phyloP scores from a whole-genome alignment of 2,113 vertebrate genomes.

The Vimba vimba region DNA sequence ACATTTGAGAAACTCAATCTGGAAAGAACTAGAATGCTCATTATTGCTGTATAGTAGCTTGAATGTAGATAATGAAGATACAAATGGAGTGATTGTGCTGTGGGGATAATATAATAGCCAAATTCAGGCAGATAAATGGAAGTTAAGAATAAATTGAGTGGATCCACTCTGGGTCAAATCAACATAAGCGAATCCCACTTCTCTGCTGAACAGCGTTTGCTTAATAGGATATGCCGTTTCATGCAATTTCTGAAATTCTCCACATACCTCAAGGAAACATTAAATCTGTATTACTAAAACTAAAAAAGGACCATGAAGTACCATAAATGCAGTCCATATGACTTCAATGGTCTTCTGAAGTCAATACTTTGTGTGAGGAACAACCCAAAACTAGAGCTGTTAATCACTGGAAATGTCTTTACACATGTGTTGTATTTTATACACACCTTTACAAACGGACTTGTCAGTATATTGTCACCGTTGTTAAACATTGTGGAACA shows the following conservation, averaged over 20 bases:
- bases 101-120: constrained; percentile 32
- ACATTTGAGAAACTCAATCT: constrained; percentile 61
- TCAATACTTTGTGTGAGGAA: neutral
- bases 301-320: neutral
- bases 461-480: neutral
- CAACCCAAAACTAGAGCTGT: neutral
- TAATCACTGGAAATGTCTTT: neutral
- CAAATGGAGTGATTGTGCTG: constrained; percentile 10
- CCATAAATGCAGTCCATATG: neutral
- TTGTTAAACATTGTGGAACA: neutral
- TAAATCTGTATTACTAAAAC: neutral
- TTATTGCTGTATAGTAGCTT: constrained; percentile 64
- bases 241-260: constrained; percentile 14
- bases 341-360: neutral
- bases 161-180: constrained; percentile 35
- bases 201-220: neutral
- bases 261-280: neutral
- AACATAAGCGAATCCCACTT: neutral
- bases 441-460: neutral
- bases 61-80: constrained; percentile 67
- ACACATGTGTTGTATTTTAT: too few relatives aligned
- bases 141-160: constrained; percentile 44
- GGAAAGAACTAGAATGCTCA: constrained; percentile 63
- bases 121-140: constrained; percentile 25
- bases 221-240: constrained; percentile 24